Evolutionary conservation across 2,888 invertebrate genomes (phyloP).

Genomic region (Gastrophysa polygoni): DNA sequence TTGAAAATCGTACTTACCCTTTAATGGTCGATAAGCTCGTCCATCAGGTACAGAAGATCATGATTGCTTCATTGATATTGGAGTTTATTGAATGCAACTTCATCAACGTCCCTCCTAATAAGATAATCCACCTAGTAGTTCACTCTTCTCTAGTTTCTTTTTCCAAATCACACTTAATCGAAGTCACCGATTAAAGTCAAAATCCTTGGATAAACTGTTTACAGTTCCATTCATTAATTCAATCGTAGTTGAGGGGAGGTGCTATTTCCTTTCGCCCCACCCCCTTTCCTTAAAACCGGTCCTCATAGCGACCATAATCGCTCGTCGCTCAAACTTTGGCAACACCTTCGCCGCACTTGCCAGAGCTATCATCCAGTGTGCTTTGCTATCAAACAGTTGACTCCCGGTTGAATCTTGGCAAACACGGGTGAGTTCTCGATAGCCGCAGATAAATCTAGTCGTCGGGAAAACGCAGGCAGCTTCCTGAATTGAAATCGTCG

Average conservation of each 20-base stretch:
- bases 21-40: too few species aligned
- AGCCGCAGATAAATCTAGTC: slow-evolving; percentile 5
- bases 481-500: neutral
- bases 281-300: slow-evolving; percentile 25
- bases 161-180: slow-evolving; percentile 15
- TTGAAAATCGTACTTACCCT: too few species aligned
- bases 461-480: neutral
- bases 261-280: slow-evolving; percentile 28
- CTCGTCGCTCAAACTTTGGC: slow-evolving; percentile 2
- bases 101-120: too few species aligned
- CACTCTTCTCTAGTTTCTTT: too few species aligned
- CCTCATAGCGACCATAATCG: slow-evolving; percentile 31
- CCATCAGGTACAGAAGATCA: too few species aligned
- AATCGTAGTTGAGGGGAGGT: slow-evolving; percentile 45
- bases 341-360: slow-evolving; percentile 30
- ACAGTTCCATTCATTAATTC: slow-evolving; percentile 54
- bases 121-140: too few species aligned
- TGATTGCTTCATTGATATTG: too few species aligned
- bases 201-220: slow-evolving; percentile 43
- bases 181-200: slow-evolving; percentile 34
- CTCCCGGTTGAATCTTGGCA: slow-evolving; percentile 48
- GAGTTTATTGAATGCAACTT: too few species aligned
- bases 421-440: slow-evolving; percentile 41
- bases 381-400: slow-evolving; percentile 53
- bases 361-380: slow-evolving; percentile 48